Percentiles rank a stretch among this genome's conserved stretches.
Evolutionary conservation across 2,888 invertebrate species (phyloP).

Genomic region (Drosophila recens): DNA sequence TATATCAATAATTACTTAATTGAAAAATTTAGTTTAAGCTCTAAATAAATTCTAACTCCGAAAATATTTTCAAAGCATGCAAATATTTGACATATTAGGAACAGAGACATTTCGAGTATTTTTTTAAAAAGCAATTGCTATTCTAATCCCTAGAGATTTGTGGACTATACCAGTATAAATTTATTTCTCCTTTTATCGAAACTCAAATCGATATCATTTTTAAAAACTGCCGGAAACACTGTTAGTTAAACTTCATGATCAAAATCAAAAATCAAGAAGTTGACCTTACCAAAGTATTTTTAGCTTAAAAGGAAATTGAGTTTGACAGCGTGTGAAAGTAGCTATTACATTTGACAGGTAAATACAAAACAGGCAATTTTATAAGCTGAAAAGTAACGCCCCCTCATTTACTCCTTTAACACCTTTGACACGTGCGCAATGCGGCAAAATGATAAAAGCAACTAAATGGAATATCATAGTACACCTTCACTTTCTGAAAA

Average conservation of each 20-base stretch:
- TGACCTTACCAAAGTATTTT: neutral
- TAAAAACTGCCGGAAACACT: no score
- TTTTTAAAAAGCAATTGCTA: no score
- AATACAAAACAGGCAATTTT: neutral
- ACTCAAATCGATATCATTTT: no score
- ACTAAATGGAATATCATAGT: slow-evolving; percentile 4
- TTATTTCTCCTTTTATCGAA: no score
- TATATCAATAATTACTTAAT: no score
- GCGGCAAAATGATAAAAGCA: slow-evolving; percentile 30
- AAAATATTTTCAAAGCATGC: no score
- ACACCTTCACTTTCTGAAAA: slow-evolving; percentile 13
- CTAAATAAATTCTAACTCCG: no score
- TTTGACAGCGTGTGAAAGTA: slow-evolving; percentile 1
- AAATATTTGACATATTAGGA: no score
- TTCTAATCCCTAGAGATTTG: no score
- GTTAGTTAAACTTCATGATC: neutral
- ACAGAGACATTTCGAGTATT: no score
- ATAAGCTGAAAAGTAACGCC: neutral
- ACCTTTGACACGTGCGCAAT: slow-evolving; percentile 38
- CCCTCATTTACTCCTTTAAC: neutral
- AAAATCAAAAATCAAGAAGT: neutral
- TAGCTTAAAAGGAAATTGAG: neutral
- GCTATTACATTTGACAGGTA: neutral
- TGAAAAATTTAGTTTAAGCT: no score
- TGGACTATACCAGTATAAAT: no score